Conservation (phyloP, 1,140 invertebrate genomes). For the Drosophila varians region DNA sequence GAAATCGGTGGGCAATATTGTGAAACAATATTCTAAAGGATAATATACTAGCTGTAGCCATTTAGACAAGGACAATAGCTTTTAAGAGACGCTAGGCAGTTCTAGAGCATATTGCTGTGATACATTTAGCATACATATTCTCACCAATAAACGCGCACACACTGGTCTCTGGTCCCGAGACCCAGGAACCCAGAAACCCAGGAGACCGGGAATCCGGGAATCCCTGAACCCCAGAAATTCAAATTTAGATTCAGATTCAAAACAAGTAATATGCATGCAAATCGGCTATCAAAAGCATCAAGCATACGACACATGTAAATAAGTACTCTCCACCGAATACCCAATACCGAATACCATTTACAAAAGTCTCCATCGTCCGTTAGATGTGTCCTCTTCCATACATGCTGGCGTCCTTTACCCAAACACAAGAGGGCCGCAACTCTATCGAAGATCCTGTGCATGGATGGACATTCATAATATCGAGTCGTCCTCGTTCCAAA, state of each 20-base stretch:
- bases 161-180: constrained; percentile 7
- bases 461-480: constrained; percentile 33
- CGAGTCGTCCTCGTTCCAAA: constrained; percentile 16
- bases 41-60: constrained; percentile 45
- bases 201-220: neutral
- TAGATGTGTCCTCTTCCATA: neutral
- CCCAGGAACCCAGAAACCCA: neutral
- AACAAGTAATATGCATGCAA: constrained; percentile 33
- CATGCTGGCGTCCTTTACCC: neutral
- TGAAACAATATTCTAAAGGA: constrained; percentile 36
- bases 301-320: constrained; percentile 16
- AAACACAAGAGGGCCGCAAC: too few relatives aligned
- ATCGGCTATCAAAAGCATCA: constrained; percentile 13
- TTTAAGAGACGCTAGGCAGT: constrained; percentile 72
- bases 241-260: neutral
- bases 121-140: constrained; percentile 79
- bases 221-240: constrained; percentile 3
- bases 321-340: constrained; percentile 1
- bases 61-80: constrained; percentile 71
- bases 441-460: constrained; percentile 35
- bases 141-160: constrained; percentile 45
- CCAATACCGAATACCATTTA: constrained; percentile 17
- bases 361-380: constrained; percentile 5
- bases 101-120: constrained; percentile 81
- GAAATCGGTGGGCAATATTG: constrained; percentile 35